These are phyloP conservation scores for Catostomus latipinnis DNA, from an alignment of 2,797 vertebrate genomes.

Conservation along the genomic window DNA sequence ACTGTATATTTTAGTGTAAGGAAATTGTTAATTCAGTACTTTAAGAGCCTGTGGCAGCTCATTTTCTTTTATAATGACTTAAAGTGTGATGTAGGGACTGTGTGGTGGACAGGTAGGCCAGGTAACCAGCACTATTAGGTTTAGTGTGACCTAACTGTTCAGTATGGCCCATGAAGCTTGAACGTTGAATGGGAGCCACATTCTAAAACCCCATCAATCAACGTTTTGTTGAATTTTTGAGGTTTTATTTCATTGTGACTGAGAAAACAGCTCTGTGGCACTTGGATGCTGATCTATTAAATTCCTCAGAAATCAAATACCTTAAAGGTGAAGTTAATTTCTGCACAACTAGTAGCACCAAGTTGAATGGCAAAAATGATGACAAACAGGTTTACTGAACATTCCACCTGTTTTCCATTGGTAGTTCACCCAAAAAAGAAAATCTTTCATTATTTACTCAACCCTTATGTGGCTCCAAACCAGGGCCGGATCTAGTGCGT, in stretches of 20 bases:
- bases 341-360: too few species aligned
- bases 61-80: constrained; percentile 41
- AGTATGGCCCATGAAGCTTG: constrained; percentile 27
- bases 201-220: constrained; percentile 26
- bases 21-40: constrained; percentile 6
- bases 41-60: constrained; percentile 21
- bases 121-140: constrained; percentile 40
- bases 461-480: background rate
- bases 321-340: too few species aligned
- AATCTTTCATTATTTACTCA: background rate
- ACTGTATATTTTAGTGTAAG: background rate
- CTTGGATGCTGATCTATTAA: background rate
- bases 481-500: too few species aligned
- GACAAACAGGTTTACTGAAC: too few species aligned
- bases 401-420: too few species aligned
- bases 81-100: constrained; percentile 46
- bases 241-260: constrained; percentile 43
- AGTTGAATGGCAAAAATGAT: too few species aligned
- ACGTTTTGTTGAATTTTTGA: constrained; percentile 38
- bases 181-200: constrained; percentile 38
- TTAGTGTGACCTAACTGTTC: constrained; percentile 4
- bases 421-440: background rate
- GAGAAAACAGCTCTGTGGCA: constrained; percentile 13
- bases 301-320: too few species aligned
- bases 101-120: constrained; percentile 50